Percentiles rank a stretch among this genome's conserved stretches.
These are phyloP conservation scores for Hydrozoanthus gracilis DNA, from an alignment of 92 coral and sea anemone species.

Conservation along the genomic window DNA sequence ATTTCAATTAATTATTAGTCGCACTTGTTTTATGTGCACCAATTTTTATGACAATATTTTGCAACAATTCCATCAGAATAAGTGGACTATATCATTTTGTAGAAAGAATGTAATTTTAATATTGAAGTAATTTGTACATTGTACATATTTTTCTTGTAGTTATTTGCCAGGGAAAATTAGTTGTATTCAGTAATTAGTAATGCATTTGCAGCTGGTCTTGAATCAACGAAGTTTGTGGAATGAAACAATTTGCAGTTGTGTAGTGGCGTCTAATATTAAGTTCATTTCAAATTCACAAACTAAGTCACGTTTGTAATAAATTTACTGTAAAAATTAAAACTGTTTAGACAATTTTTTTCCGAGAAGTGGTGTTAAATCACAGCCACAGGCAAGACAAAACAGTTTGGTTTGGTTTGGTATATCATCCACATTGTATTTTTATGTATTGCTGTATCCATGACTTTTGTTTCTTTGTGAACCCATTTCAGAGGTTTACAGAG, in stretches of 20 bases:
- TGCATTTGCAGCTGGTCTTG: background rate
- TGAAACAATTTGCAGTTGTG: background rate
- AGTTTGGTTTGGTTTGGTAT: background rate
- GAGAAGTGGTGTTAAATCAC: background rate
- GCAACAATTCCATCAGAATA: background rate
- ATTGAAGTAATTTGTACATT: conserved; percentile 31
- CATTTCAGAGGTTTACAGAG: no score
- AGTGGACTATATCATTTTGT: conserved; percentile 24
- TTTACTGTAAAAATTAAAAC: no score
- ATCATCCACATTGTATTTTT: background rate
- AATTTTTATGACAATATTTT: conserved; percentile 35
- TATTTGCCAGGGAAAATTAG: conserved; percentile 10
- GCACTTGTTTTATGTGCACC: conserved; percentile 25
- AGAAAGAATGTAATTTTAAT: conserved; percentile 41
- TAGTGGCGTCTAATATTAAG: no score
- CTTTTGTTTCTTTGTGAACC: no score
- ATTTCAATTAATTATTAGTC: conserved; percentile 22
- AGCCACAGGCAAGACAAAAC: background rate
- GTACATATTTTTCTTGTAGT: conserved; percentile 41
- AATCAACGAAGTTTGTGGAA: background rate
- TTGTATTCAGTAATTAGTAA: conserved; percentile 1
- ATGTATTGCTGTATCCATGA: no score
- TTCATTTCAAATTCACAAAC: no score
- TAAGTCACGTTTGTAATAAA: no score
- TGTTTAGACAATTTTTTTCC: background rate